Percentiles rank a stretch among this genome's conserved stretches.
phyloP scores from a whole-genome alignment of 2,113 vertebrate genomes.

The Butorides virescens region DNA sequence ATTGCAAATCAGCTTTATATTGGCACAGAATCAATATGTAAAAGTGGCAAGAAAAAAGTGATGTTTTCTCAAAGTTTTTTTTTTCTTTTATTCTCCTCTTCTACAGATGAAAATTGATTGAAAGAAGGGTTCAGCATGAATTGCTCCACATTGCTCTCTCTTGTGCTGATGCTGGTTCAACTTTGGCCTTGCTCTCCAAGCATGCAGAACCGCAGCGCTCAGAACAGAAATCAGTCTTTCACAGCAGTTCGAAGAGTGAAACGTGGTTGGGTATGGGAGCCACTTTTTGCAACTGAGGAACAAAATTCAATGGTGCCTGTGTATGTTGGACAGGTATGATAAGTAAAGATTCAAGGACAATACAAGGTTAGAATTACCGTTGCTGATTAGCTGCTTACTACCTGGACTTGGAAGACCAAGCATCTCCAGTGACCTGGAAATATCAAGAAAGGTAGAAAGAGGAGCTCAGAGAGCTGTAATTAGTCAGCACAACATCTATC shows the following conservation, averaged over 20 bases:
- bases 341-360: not conserved
- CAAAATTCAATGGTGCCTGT: constrained; percentile 54
- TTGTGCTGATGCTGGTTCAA: constrained; percentile 65
- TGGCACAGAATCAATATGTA: not conserved
- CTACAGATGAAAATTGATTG: constrained; percentile 13
- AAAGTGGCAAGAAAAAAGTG: not conserved
- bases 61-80: not conserved
- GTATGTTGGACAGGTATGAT: constrained; percentile 85
- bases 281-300: constrained; percentile 86
- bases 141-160: constrained; percentile 27
- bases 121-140: constrained; percentile 66
- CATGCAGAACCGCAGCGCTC: not conserved
- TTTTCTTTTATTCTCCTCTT: not conserved
- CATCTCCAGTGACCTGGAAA: not conserved
- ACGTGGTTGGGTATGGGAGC: constrained; percentile 86
- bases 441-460: not conserved
- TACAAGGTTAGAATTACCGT: not conserved
- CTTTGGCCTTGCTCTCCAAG: constrained; percentile 56
- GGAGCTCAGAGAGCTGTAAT: not conserved
- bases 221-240: not conserved
- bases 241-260: constrained; percentile 69
- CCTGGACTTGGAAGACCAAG: not conserved
- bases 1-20: not conserved
- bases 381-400: not conserved
- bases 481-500: not conserved